Evolutionary conservation across 1,140 invertebrate genomes (phyloP).

Genomic region (Aporrectodea caliginosa): DNA sequence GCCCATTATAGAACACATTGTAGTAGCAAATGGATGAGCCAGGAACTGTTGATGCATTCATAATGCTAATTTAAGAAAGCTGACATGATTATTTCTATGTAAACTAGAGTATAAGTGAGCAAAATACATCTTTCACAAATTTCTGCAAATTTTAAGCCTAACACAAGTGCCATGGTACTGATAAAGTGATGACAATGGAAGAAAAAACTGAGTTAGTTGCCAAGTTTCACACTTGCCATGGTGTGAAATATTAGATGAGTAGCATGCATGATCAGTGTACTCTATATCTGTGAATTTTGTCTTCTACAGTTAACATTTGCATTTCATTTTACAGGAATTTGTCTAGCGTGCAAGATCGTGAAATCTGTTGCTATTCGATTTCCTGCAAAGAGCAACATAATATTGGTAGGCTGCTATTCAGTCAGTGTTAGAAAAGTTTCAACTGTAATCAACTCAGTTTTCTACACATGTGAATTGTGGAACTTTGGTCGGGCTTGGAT

Average conservation of each 20-base stretch:
- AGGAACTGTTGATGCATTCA: no score
- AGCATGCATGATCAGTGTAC: neutral
- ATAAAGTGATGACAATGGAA: neutral
- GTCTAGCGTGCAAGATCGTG: conserved; percentile 94
- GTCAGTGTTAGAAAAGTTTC: no score
- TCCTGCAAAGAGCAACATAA: conserved; percentile 99
- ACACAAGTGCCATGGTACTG: neutral
- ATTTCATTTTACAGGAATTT: conserved; percentile 76
- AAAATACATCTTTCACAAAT: no score
- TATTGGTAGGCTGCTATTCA: conserved; percentile 77
- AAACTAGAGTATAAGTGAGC: no score
- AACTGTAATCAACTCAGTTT: no score
- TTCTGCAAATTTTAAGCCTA: neutral
- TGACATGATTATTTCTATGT: no score
- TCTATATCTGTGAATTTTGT: neutral
- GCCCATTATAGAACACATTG: no score
- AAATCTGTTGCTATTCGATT: conserved; percentile 99
- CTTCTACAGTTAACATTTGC: neutral
- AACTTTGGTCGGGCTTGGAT: no score
- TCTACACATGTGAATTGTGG: no score
- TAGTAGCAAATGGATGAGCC: no score
- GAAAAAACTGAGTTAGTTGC: neutral
- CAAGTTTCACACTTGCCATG: neutral
- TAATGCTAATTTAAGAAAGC: no score
- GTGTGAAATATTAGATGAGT: neutral